Conservation (phyloP, 2,888 invertebrate genomes). For the Girardia tigrina region DNA sequence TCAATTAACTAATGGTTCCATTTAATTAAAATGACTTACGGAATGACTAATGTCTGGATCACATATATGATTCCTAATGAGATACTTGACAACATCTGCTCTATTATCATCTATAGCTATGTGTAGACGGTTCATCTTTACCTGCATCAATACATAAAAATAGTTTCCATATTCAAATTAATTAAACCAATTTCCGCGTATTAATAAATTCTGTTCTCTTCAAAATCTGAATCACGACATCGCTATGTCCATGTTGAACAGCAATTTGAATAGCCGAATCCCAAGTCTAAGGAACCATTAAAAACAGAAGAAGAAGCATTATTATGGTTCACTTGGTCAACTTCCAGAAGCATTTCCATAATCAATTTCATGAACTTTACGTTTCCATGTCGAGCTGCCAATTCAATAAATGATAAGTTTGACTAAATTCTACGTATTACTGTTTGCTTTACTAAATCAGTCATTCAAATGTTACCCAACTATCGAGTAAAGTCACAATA, state of each 20-base stretch:
- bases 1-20: too few species aligned
- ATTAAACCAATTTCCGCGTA: neutral
- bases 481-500: too few species aligned
- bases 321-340: neutral
- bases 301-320: neutral
- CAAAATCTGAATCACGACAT: neutral
- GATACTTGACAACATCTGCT: neutral
- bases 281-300: neutral
- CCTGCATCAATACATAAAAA: neutral
- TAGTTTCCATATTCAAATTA: neutral
- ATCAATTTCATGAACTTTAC: neutral
- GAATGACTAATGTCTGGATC: neutral
- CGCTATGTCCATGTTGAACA: neutral
- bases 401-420: neutral
- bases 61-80: neutral
- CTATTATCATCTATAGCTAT: neutral
- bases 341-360: neutral
- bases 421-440: too few species aligned
- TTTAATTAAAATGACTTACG: too few species aligned
- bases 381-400: neutral
- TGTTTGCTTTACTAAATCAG: too few species aligned
- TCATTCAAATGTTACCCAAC: too few species aligned
- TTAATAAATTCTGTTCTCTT: neutral
- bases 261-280: neutral
- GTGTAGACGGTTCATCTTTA: neutral